Evolutionary conservation across 1,140 invertebrate species (phyloP), one percentile per base, ranked within the genome.

Genomic region (Drosophila nigromelanica): DNA sequence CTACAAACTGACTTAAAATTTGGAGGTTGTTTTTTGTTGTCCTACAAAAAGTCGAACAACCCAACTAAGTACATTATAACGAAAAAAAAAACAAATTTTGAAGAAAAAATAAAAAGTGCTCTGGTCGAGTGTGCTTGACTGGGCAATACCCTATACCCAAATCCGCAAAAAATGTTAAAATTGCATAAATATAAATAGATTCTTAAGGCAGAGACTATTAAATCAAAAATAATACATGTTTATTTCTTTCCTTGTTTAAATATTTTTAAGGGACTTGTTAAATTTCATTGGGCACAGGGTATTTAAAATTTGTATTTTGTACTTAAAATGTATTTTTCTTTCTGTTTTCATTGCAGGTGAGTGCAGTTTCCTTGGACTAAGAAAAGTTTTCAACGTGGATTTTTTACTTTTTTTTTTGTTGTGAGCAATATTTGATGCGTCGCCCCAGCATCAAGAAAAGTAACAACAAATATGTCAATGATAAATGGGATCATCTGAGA

Each of bases 401-500:
- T 35, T 8, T 35, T 10, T 39, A 42, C 39, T 56, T 54, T 40
- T 40, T 66, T 39, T 61, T 30, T 24, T 24, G 35, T 62, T 83
- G 71, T 68, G 74, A 74, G 56, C 35, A 24, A 76, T 68, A 67
- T 73, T 81, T 69, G 33, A 80, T 80, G 52, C 61, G 73, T 79
- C 76, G 47, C 30, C 14, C 6, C 5, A 45, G 58, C 15, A 8
- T 48, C 39, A 62, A 39, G 6, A 42, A 30, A 54, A 55, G 30
- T 10, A 50, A 47, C 15, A 45, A 42, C 48, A 73, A 76, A 80
- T 85, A 83, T 83, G 76, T 76, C 80, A 83, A 83, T 83, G 80
- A 85, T 83, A 83, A 83, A 83, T 83, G 76, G 72, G 63, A 83
- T 72, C 70, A 83, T 79, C 72, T 72, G 50, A 55, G 39, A 5